Evolutionary conservation across 2,888 invertebrate species (phyloP).

Genomic region (Limnephilus lunatus): DNA sequence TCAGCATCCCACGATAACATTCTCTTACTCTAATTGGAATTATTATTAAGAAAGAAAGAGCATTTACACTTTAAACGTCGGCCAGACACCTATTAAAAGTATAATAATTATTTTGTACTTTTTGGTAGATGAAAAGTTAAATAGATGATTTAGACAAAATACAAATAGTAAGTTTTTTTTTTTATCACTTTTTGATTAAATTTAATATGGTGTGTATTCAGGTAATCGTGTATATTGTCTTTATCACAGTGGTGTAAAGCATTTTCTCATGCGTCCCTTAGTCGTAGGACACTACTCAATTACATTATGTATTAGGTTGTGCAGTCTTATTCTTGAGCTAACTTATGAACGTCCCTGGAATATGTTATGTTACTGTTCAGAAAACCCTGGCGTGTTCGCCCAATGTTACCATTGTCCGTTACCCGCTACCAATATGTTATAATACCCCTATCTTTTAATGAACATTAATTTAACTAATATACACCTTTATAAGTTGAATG

Average conservation of each 20-base stretch:
- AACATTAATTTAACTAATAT: slow-evolving; percentile 57
- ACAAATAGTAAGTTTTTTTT: slow-evolving; percentile 63
- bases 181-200: slow-evolving; percentile 60
- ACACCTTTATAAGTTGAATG: slow-evolving; percentile 62
- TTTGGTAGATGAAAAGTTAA: slow-evolving; percentile 58
- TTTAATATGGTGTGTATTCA: slow-evolving; percentile 64
- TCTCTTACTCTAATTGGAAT: slow-evolving; percentile 52
- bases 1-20: slow-evolving; percentile 51
- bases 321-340: slow-evolving; percentile 66
- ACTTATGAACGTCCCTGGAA: slow-evolving; percentile 60
- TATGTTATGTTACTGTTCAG: slow-evolving; percentile 53
- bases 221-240: slow-evolving; percentile 66
- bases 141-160: slow-evolving; percentile 64
- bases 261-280: slow-evolving; percentile 54
- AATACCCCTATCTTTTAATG: slow-evolving; percentile 46
- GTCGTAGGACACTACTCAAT: slow-evolving; percentile 28
- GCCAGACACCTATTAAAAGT: slow-evolving; percentile 64
- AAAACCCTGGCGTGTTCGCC: slow-evolving; percentile 48
- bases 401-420: slow-evolving; percentile 19
- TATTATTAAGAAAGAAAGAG: slow-evolving; percentile 43
- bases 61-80: slow-evolving; percentile 58
- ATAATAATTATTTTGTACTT: slow-evolving; percentile 66
- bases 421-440: slow-evolving; percentile 35
- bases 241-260: slow-evolving; percentile 66
- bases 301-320: slow-evolving; percentile 62